Evolutionary conservation across 2,888 invertebrate genomes (phyloP).

Genomic region (Ommatoiulus sabulosus): DNA sequence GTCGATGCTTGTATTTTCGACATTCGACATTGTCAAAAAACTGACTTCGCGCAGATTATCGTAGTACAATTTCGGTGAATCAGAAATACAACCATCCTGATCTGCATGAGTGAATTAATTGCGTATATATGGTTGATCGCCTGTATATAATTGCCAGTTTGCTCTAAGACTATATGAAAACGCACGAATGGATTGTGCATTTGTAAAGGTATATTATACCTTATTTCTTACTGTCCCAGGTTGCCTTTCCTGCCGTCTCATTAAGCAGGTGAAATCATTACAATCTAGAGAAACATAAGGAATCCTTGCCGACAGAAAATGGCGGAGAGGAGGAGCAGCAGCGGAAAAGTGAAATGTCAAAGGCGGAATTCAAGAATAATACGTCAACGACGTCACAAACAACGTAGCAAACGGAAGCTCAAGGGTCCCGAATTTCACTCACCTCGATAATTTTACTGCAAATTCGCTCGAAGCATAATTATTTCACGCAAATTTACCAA

Average conservation of each 20-base stretch:
- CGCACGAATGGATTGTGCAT: too few relatives aligned
- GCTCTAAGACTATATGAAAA: too few relatives aligned
- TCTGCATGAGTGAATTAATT: too few relatives aligned
- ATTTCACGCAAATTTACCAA: neutral
- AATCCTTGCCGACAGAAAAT: conserved; percentile 17
- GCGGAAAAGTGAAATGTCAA: neutral
- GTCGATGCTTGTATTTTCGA: too few relatives aligned
- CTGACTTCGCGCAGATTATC: too few relatives aligned
- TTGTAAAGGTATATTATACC: neutral
- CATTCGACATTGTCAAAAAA: too few relatives aligned
- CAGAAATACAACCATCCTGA: too few relatives aligned
- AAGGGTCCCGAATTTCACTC: neutral
- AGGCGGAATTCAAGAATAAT: neutral
- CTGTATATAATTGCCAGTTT: too few relatives aligned
- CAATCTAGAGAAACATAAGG: neutral
- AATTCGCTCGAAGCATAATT: neutral
- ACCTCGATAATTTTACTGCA: neutral
- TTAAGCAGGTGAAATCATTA: neutral
- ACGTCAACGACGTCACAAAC: neutral
- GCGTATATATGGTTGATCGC: too few relatives aligned
- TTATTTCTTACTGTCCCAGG: conserved; percentile 12
- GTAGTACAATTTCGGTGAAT: too few relatives aligned
- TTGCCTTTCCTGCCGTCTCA: neutral
- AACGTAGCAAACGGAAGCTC: neutral
- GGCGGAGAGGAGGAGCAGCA: neutral